phyloP scores from a whole-genome alignment of 2,888 invertebrate species.

The Gandaritis pyraliata region DNA sequence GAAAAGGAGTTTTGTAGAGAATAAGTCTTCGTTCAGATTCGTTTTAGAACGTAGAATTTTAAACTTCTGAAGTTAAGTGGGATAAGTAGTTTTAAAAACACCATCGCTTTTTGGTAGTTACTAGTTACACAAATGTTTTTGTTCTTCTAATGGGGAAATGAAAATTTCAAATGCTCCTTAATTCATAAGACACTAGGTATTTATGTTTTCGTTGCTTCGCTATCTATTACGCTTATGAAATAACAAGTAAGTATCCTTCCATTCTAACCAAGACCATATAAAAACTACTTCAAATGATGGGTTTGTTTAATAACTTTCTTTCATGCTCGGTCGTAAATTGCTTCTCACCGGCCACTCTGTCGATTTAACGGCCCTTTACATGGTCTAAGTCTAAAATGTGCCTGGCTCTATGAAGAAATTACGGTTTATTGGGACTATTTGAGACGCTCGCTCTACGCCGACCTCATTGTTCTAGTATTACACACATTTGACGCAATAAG shows the following conservation, averaged over 20 bases:
- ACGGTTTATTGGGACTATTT: slow-evolving; percentile 42
- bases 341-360: slow-evolving; percentile 60
- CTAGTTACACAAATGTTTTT: too few species aligned
- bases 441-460: slow-evolving; percentile 29
- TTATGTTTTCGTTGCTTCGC: too few species aligned
- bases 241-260: slow-evolving; percentile 1
- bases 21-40: slow-evolving; percentile 12
- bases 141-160: too few species aligned
- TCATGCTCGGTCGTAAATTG: slow-evolving; percentile 67
- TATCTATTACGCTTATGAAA: slow-evolving; percentile 4
- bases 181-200: too few species aligned
- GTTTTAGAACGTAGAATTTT: slow-evolving; percentile 3
- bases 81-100: not conserved
- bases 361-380: slow-evolving; percentile 63
- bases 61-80: not conserved
- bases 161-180: too few species aligned
- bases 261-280: slow-evolving; percentile 48
- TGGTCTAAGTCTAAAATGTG: slow-evolving; percentile 48
- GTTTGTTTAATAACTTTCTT: slow-evolving; percentile 64
- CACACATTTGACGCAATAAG: slow-evolving; percentile 25
- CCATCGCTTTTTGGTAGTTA: too few species aligned
- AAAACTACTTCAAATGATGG: slow-evolving; percentile 55
- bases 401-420: slow-evolving; percentile 56
- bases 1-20: slow-evolving; percentile 44
- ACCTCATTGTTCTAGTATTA: slow-evolving; percentile 47